Percentiles rank a stretch among this genome's conserved stretches.
phyloP scores from a whole-genome alignment of 2,888 invertebrate species.

The Parthenolecanium corni region DNA sequence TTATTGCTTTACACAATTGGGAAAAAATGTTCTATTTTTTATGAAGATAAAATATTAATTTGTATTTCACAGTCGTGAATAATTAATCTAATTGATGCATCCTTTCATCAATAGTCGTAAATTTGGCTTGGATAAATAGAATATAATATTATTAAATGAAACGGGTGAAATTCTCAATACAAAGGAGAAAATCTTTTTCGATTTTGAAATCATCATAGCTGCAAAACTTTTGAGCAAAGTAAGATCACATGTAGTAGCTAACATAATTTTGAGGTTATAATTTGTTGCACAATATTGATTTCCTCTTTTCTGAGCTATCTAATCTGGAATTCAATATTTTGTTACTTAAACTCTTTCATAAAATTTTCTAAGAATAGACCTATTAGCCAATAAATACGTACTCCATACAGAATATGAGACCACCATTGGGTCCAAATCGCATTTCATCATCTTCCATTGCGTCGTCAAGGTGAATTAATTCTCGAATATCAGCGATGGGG shows the following conservation, averaged over 20 bases:
- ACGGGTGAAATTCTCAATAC: no score
- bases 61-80: no score
- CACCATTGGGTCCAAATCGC: conserved; percentile 94
- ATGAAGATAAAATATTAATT: conserved; percentile 13
- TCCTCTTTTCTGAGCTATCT: neutral
- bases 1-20: no score
- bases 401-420: conserved; percentile 89
- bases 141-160: no score
- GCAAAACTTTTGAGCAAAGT: no score
- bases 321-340: neutral
- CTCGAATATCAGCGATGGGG: conserved; percentile 70
- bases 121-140: no score
- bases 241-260: no score
- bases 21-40: neutral
- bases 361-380: neutral
- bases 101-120: no score
- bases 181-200: no score
- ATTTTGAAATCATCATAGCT: no score
- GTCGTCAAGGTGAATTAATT: conserved; percentile 88
- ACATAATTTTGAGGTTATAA: no score
- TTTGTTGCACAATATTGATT: conserved; percentile 13
- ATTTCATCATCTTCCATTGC: conserved; percentile 84
- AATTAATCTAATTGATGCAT: no score
- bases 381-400: conserved; percentile 9
- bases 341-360: neutral